Evolutionary conservation across 1,140 invertebrate genomes (phyloP).

Genomic region (Eulimnadia texana): DNA sequence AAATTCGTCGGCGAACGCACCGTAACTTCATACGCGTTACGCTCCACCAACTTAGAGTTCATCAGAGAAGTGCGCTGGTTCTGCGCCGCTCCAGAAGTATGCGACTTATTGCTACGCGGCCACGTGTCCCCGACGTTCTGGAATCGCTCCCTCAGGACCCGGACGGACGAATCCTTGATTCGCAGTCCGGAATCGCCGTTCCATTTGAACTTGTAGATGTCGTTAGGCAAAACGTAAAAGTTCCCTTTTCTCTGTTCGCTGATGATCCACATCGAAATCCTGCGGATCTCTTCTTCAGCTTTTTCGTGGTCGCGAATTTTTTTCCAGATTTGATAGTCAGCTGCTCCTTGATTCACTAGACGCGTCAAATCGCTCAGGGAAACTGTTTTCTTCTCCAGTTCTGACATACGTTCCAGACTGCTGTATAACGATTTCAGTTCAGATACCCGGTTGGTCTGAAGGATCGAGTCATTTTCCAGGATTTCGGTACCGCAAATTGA

Average conservation of each 20-base stretch:
- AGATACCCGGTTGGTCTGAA: constrained; percentile 39
- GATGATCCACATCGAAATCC: constrained; percentile 59
- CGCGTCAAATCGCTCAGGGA: constrained; percentile 51
- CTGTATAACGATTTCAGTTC: constrained; percentile 73
- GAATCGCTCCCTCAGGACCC: constrained; percentile 43
- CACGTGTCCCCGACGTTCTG: constrained; percentile 17
- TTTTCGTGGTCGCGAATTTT: constrained; percentile 58
- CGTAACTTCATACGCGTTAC: background rate
- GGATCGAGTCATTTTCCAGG: background rate
- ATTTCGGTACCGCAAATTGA: background rate
- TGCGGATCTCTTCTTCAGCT: constrained; percentile 63
- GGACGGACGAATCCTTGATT: constrained; percentile 70
- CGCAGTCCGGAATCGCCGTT: constrained; percentile 57
- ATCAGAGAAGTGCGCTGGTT: too few species aligned
- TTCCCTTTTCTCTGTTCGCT: constrained; percentile 64
- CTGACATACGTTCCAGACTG: constrained; percentile 65
- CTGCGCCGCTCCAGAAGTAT: too few species aligned
- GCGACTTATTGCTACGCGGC: too few species aligned
- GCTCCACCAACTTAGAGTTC: too few species aligned
- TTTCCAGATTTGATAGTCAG: constrained; percentile 76
- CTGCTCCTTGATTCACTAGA: constrained; percentile 49
- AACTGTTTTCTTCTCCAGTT: constrained; percentile 63
- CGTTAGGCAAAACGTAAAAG: constrained; percentile 59
- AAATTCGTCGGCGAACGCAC: background rate
- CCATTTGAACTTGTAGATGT: constrained; percentile 52